These are phyloP conservation scores for Drosophila flavopinicola DNA, from an alignment of 2,888 invertebrate genomes.

Conservation along the genomic window DNA sequence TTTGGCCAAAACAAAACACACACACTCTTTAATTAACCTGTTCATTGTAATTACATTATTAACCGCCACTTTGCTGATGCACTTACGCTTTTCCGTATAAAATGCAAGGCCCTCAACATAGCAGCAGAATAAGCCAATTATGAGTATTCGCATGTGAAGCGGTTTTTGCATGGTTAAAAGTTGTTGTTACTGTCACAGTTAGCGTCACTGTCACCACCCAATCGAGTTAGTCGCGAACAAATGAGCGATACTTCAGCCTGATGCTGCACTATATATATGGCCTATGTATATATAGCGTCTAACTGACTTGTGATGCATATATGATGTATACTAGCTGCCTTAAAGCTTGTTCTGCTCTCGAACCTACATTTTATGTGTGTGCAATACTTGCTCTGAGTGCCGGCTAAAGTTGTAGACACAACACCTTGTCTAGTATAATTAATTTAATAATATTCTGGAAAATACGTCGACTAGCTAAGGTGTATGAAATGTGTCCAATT, in stretches of 20 bases:
- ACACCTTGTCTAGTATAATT: constrained; percentile 39
- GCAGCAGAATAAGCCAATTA: constrained; percentile 46
- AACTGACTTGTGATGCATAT: constrained; percentile 2
- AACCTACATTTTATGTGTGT: constrained; percentile 1
- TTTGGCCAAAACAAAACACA: constrained; percentile 3
- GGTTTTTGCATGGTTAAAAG: constrained; percentile 34
- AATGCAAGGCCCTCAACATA: constrained; percentile 43
- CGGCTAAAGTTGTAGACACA: constrained; percentile 11
- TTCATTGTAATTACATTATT: constrained; percentile 26
- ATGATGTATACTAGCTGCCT: not conserved
- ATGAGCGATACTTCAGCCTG: constrained; percentile 51
- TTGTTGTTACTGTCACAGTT: constrained; percentile 33
- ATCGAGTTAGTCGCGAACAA: constrained; percentile 55
- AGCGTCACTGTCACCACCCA: constrained; percentile 42
- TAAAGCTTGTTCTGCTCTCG: constrained; percentile 6
- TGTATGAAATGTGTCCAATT: not conserved
- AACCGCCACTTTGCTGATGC: constrained; percentile 3
- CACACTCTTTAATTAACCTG: constrained; percentile 20
- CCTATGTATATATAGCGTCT: constrained; percentile 16
- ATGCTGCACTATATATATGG: constrained; percentile 49
- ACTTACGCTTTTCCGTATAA: constrained; percentile 72
- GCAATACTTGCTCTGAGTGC: constrained; percentile 5
- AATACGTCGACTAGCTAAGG: constrained; percentile 12
- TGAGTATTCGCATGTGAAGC: constrained; percentile 9
- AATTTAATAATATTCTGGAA: constrained; percentile 39